Evolutionary conservation across 2,888 invertebrate species (phyloP), one percentile per base, ranked within the genome.

Genomic region (Eupeodes luniger): DNA sequence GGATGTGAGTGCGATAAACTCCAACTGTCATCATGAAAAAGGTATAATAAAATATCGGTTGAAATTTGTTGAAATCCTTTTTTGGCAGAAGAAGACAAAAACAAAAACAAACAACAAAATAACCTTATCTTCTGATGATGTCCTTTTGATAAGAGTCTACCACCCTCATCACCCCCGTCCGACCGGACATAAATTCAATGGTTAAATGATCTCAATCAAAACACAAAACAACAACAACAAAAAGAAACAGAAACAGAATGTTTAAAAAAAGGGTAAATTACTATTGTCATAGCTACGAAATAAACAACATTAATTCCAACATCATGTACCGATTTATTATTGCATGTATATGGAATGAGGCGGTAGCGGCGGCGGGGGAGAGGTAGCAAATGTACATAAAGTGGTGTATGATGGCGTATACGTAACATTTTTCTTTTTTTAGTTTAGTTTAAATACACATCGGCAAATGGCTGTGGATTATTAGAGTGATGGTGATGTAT

Each of bases 201-300:
- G 51, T n/a, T 66, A 16, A 40, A 70, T 44, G 34, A 19, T 61
- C 59, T 53, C 62, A 51, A 55, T 34, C 55, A 53, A 11, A 51
- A 57, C 36, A 36, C 36, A n/a, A 19, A 19, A 19, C 19, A 19
- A 36, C 36, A 36, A 36, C 5, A 6, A 57, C 0, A 14, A 34
- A 57, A 12, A 14, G 7, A 47, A 47, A 47, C 1, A 47, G 3
- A 47, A 11, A 47, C 9, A 47, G 47, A 47, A 10, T 4, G 9
- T 14, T 47, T 9, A 19, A 14, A 40, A 62, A 61, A 51, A 36
- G 78, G 19, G 51, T 69, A 36, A 69, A 61, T 16, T 53, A 51
- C 55, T 70, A 59, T 72, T 80, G 83, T 83, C 86, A 87, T 87
- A 84, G 80, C 67, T 80, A 83, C 80, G 59, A 61, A 59, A 80